Evolutionary conservation across 2,797 vertebrate species (phyloP).

Genomic region (Sciurus carolinensis): DNA sequence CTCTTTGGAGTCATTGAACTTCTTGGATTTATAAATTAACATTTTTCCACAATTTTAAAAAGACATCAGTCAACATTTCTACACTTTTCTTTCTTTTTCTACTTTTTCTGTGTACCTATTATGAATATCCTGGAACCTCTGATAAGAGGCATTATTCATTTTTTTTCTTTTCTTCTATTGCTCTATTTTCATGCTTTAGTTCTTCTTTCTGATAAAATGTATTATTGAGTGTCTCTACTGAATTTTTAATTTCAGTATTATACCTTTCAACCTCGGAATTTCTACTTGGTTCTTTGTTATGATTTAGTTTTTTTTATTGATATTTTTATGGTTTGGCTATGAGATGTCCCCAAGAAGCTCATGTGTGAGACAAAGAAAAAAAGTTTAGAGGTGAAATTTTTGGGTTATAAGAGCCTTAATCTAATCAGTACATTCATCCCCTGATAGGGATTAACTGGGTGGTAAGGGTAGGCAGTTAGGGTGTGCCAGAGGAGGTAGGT

Average conservation of each 20-base stretch:
- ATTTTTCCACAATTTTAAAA: not conserved
- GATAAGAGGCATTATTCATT: not conserved
- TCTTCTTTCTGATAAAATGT: not conserved
- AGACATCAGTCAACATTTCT: not conserved
- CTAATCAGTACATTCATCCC: too few species aligned
- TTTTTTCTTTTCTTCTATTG: not conserved
- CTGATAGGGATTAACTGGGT: too few species aligned
- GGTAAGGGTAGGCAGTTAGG: too few species aligned
- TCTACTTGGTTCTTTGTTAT: not conserved
- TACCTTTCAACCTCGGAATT: not conserved
- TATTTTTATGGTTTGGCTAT: not conserved
- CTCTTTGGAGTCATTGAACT: not conserved
- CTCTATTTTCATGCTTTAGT: not conserved
- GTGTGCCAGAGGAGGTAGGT: too few species aligned
- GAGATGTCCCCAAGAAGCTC: too few species aligned
- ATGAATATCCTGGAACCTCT: not conserved
- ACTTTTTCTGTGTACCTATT: not conserved
- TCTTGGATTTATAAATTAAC: not conserved
- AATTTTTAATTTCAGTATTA: not conserved
- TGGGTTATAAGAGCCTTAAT: too few species aligned
- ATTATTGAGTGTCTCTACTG: not conserved
- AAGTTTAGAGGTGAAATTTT: too few species aligned
- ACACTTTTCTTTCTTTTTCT: not conserved
- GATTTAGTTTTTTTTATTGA: not conserved
- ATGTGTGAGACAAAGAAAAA: too few species aligned